Percentiles rank a stretch among this genome's conserved stretches.
These are phyloP conservation scores for Diglossa cyanea DNA, from an alignment of 2,797 vertebrate species.

Conservation along the genomic window DNA sequence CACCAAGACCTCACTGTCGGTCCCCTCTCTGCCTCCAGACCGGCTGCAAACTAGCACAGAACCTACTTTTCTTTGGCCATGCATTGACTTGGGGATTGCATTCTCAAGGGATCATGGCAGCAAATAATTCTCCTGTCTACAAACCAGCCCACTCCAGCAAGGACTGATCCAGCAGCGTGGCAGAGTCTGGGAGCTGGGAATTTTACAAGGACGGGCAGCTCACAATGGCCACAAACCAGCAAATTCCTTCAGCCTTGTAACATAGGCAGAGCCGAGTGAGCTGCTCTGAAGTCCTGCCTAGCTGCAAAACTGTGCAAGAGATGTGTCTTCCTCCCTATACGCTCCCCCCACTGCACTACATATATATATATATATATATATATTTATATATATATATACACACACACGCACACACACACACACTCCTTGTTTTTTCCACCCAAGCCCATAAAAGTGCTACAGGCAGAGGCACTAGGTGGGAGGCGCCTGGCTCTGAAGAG, in stretches of 20 bases:
- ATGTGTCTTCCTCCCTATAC: neutral
- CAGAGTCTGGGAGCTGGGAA: neutral
- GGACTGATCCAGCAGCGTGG: neutral
- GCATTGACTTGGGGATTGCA: neutral
- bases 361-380: neutral
- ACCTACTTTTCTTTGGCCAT: neutral
- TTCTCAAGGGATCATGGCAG: neutral
- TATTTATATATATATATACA: fast-evolving
- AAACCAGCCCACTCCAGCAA: neutral
- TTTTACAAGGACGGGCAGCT: neutral
- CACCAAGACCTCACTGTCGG: neutral
- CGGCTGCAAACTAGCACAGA: neutral
- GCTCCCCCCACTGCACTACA: neutral
- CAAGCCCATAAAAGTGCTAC: constrained; percentile 40
- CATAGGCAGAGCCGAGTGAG: neutral
- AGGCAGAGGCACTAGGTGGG: constrained; percentile 40
- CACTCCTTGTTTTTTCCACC: constrained; percentile 20
- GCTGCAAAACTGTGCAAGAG: neutral
- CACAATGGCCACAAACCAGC: neutral
- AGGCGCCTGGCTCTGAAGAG: neutral
- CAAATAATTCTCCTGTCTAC: neutral
- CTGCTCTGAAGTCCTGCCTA: neutral
- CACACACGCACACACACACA: neutral
- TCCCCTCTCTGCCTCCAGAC: neutral
- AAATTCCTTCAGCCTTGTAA: neutral